Base-by-base conservation (phyloP, 2,888 invertebrate genomes). In the Drosophila incognita region DNA sequence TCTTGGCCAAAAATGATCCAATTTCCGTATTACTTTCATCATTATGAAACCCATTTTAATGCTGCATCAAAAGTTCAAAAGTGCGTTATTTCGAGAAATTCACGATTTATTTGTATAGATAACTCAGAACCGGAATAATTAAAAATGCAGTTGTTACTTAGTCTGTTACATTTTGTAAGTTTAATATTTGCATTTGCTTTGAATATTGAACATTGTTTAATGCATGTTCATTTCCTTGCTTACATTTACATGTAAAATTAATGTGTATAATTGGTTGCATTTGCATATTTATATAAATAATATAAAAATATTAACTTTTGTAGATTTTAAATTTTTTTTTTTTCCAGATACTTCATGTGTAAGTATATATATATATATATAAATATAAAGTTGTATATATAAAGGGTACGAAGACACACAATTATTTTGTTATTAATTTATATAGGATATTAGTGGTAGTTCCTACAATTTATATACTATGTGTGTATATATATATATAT, bases 171-270 rank as follows among this genome's bases (percentile, higher is more conserved):
- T 59, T 52, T 64, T 64, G 65, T 48, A 58, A 62, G 51, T 78
- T 78, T 71, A 75, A 70, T 71, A 15, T 62, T 75, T 59, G 58
- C 33, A 61, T 71, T 71, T 53, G 40, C 31, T 58, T 69, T 70
- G 51, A 63, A 67, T 63, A n/a, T n/a, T n/a, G n/a, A 65, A 76
- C 58, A 62, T 73, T 57, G 51, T 56, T 73, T 35, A 73, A 73
- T 65, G 76, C 68, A 48, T 65, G 53, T 46, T 60, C 40, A 40
- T 35, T 49, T 29, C n/a, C 21, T 46, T 21, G 56, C 60, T 60
- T 77, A 78, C 29, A 42, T 27, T 40, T 59, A 69, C 18, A 27
- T 79, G 38, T 79, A 71, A 57, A 79, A 53, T 75, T 79, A 67
- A 63, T 46, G 29, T 64, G 40, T 78, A 63, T 65, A 79, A 67